phyloP scores from a whole-genome alignment of 2,888 invertebrate species.

The Caenorhabditis plicata region DNA sequence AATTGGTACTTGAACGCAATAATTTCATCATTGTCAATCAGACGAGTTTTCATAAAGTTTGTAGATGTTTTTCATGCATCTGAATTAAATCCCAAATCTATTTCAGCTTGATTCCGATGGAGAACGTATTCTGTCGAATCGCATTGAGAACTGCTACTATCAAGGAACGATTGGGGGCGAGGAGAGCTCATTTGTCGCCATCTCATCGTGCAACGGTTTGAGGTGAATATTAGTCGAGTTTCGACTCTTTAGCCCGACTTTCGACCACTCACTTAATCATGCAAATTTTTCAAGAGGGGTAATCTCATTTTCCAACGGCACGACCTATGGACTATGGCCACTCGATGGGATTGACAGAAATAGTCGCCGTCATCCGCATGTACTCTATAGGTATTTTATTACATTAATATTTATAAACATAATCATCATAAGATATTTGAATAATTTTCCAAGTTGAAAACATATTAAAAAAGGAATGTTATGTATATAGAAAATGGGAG shows the following conservation, averaged over 20 bases:
- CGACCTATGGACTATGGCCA: conserved; percentile 95
- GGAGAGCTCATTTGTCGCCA: conserved; percentile 91
- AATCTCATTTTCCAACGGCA: conserved; percentile 95
- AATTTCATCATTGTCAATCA: conserved; percentile 58
- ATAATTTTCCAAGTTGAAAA: no score
- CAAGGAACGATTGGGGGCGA: conserved; percentile 94
- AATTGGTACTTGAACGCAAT: conserved; percentile 57
- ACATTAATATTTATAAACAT: background rate
- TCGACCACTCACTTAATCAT: background rate
- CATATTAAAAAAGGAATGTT: no score
- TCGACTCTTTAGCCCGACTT: background rate
- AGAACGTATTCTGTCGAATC: conserved; percentile 40
- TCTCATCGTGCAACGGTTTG: conserved; percentile 96
- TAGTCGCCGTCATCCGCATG: conserved; percentile 59
- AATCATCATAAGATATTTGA: background rate
- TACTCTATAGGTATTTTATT: conserved; percentile 53
- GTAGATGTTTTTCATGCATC: conserved; percentile 3
- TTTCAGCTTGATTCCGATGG: conserved; percentile 55
- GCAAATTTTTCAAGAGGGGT: conserved; percentile 69
- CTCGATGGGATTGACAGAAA: conserved; percentile 88
- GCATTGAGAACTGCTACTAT: conserved; percentile 84
- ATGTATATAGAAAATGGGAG: no score
- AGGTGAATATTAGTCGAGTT: conserved; percentile 67
- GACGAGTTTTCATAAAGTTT: conserved; percentile 57
- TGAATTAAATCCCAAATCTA: background rate